Base-by-base conservation (phyloP, 2,888 invertebrate genomes). In the Polia nebulosa region DNA sequence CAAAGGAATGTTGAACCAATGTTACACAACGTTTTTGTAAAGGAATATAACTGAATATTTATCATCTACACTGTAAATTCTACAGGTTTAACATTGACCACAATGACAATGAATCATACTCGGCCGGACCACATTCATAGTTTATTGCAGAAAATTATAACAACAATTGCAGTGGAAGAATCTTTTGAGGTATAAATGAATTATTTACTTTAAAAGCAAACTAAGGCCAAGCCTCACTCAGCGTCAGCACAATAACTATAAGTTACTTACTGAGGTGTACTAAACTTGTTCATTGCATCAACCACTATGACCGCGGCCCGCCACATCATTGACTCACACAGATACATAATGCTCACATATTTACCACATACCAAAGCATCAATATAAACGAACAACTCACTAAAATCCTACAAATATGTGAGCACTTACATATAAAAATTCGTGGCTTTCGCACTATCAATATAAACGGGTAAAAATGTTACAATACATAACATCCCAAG, bases 401-500 rank as follows among this genome's bases (percentile, higher is more conserved):
- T 69, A 75, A 75, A 79, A 56, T 36, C 55, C 76, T 71, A 84
- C 66, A 72, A 81, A 80, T 76, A 80, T 79, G 81, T 82, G 84
- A 84, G 80, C 82, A 80, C 73, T 75, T 72, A 76, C 67, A 79
- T 84, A 80, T 76, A 81, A 84, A 70, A 82, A 78, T 76, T 81
- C 81, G 76, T 80, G 83, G 81, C 77, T 70, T 74, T 73, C 60
- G 52, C 72, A 73, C 80, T 82, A 77, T 74, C 73, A 76, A 71
- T 77, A 72, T 81, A 86, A 85, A 84, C 78, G 80, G 83, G 76
- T 85, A 83, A 78, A 87, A 86, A 86, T 82, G 83, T 87, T 82
- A 85, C 81, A 85, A 84, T 87, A 86, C 67, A 73, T 78, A 87
- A 85, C 86, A 85, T 80, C 81, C 72, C 78, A 81, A 79, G 79